A percentile compares a stretch with the other conserved stretches of the same genome.
These are phyloP conservation scores for Bubalus kerabau DNA, from an alignment of 2,113 vertebrate species.

Conservation along the genomic window DNA sequence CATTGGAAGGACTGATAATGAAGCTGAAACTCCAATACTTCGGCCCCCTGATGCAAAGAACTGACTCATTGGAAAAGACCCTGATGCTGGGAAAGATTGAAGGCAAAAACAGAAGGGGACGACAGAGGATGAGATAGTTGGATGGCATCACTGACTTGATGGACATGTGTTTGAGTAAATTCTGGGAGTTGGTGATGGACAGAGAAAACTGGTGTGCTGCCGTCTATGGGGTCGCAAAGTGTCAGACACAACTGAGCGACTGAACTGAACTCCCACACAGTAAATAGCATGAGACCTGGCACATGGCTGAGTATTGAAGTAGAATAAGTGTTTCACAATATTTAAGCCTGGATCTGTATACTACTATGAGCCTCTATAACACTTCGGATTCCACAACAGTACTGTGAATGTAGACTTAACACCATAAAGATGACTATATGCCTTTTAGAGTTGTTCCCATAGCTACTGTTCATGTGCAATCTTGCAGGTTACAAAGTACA, in stretches of 20 bases:
- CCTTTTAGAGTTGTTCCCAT: conserved; percentile 9
- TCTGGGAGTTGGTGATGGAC: background rate
- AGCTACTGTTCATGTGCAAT: background rate
- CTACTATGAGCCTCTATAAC: background rate
- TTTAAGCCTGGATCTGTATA: background rate
- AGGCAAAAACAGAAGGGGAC: background rate
- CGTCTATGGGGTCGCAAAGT: background rate
- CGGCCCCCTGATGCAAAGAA: background rate
- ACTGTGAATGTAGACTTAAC: background rate
- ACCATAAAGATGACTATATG: background rate
- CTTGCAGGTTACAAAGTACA: background rate
- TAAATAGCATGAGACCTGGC: background rate
- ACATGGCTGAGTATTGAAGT: background rate
- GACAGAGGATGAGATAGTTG: background rate
- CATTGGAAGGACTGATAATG: background rate
- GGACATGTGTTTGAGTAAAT: background rate
- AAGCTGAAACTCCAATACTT: background rate
- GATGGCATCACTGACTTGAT: background rate
- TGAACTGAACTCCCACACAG: background rate
- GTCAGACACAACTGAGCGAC: background rate
- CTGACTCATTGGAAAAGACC: background rate
- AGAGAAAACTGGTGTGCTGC: background rate
- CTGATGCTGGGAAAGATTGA: background rate
- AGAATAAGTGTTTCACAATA: conserved; percentile 32
- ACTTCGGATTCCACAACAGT: background rate